Evolutionary conservation across 2,888 invertebrate species (phyloP).

Genomic region (Anarsia innoxiella): DNA sequence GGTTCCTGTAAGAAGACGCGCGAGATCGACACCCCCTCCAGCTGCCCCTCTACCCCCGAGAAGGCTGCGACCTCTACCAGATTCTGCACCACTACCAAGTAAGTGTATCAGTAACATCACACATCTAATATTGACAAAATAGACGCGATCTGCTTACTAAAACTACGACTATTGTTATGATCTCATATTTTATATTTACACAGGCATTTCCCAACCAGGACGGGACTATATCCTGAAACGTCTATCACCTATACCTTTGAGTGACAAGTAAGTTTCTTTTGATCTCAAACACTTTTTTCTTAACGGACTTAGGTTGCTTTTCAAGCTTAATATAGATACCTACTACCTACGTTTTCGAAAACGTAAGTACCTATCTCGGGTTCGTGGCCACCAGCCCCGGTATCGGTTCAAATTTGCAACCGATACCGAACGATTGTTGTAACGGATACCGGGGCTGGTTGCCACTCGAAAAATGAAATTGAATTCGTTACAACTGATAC

Average conservation of each 20-base stretch:
- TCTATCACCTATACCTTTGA: conserved; percentile 46
- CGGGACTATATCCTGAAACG: conserved; percentile 42
- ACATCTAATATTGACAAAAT: neutral
- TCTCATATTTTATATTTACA: neutral
- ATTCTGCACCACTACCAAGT: conserved; percentile 67
- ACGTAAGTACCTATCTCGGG: neutral
- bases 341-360: too few relatives aligned
- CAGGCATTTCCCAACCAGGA: conserved; percentile 46
- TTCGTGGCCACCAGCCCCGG: too few relatives aligned
- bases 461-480: too few relatives aligned
- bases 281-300: neutral
- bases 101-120: conserved; percentile 15
- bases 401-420: too few relatives aligned
- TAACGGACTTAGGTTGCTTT: neutral
- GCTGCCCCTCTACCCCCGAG: conserved; percentile 49
- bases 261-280: conserved; percentile 56
- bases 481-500: too few relatives aligned
- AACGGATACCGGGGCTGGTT: too few relatives aligned
- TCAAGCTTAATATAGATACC: too few relatives aligned
- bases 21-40: conserved; percentile 60
- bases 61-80: conserved; percentile 55
- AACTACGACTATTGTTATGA: too few relatives aligned
- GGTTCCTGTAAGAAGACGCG: conserved; percentile 53
- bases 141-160: neutral
- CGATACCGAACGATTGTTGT: too few relatives aligned